A percentile compares a stretch with the other conserved stretches of the same genome.
phyloP scores from a whole-genome alignment of 2,888 invertebrate genomes.

The Rhynchonema sp. region DNA sequence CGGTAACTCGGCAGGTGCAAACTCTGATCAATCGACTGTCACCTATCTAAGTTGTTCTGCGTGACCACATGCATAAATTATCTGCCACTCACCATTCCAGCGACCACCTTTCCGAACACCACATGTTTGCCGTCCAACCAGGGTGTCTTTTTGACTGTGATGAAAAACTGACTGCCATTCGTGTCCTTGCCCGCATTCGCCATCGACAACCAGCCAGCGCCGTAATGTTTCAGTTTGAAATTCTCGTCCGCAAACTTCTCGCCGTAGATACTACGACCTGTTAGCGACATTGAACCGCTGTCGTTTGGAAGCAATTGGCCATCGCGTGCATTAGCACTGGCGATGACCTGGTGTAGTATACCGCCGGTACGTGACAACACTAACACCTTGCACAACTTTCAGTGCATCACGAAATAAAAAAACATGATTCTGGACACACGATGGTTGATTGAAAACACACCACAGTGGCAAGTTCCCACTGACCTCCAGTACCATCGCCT shows the following conservation, averaged over 20 bases:
- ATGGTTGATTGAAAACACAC: too few relatives aligned
- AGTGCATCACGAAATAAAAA: background rate
- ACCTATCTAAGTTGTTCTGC: too few relatives aligned
- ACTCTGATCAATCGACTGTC: too few relatives aligned
- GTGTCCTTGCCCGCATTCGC: constrained; percentile 57
- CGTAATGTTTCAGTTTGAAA: constrained; percentile 54
- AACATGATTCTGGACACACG: too few relatives aligned
- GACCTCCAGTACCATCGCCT: constrained; percentile 26
- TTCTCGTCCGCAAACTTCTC: constrained; percentile 52
- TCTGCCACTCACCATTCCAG: constrained; percentile 11
- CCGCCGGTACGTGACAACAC: background rate
- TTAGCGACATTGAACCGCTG: constrained; percentile 4
- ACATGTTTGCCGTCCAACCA: constrained; percentile 72
- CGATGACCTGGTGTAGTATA: too few relatives aligned
- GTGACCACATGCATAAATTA: too few relatives aligned
- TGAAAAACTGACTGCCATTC: constrained; percentile 79
- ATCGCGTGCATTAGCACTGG: too few relatives aligned
- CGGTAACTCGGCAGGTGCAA: too few relatives aligned
- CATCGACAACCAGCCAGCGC: constrained; percentile 70
- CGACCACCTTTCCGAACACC: constrained; percentile 50
- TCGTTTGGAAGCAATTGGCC: too few relatives aligned
- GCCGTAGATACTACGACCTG: constrained; percentile 32
- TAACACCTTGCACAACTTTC: background rate
- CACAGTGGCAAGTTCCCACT: background rate
- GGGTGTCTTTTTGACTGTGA: constrained; percentile 57